Conservation (phyloP, 2,888 invertebrate species). For the Desoria tigrina region DNA sequence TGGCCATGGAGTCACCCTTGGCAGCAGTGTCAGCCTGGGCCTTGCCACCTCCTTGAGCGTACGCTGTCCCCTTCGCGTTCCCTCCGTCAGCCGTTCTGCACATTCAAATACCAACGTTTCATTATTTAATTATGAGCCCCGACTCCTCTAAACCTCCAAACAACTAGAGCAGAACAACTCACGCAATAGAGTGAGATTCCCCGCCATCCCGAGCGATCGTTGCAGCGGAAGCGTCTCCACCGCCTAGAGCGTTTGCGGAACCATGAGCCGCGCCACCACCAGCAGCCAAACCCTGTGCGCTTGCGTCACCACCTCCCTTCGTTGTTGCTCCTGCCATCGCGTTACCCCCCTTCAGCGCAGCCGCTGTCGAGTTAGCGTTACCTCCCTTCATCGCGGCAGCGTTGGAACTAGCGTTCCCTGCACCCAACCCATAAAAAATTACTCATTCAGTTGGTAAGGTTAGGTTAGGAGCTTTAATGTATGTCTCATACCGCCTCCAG, state of each 20-base stretch:
- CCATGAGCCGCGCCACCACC: not conserved
- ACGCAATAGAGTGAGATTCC: not conserved
- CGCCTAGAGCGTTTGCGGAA: not conserved
- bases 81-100: not conserved
- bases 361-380: not conserved
- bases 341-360: not conserved
- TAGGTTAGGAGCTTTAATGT: too few relatives aligned
- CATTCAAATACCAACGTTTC: not conserved
- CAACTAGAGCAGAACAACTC: too few relatives aligned
- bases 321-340: not conserved
- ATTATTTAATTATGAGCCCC: too few relatives aligned
- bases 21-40: not conserved
- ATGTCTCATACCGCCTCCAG: slow-evolving; percentile 1
- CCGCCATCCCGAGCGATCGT: not conserved
- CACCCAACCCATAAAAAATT: too few relatives aligned
- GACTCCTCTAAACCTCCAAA: too few relatives aligned
- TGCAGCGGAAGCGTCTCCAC: not conserved
- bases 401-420: slow-evolving; percentile 1
- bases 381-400: not conserved
- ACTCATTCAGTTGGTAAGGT: too few relatives aligned
- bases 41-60: not conserved
- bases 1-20: not conserved
- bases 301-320: not conserved
- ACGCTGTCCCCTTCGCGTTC: not conserved
- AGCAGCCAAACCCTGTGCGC: not conserved